Conservation (phyloP, 2,797 vertebrate species). For the Pipistrellus nathusii region DNA sequence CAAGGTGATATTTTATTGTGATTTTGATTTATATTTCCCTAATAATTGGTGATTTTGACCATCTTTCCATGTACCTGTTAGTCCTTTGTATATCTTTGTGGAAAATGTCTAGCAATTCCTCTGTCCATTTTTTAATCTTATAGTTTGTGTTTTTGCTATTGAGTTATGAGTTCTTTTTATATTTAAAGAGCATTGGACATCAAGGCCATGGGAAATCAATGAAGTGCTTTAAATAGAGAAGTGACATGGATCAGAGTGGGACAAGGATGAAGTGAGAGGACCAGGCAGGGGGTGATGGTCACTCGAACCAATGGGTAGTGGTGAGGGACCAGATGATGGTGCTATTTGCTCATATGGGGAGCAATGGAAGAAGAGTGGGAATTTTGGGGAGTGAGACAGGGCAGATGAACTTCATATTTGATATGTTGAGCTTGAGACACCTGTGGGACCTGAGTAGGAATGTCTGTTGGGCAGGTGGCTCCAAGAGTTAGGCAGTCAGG, state of each 20-base stretch:
- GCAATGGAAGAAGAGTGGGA: not conserved
- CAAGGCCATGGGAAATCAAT: not conserved
- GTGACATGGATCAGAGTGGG: not conserved
- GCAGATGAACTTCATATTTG: not conserved
- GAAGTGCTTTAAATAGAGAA: not conserved
- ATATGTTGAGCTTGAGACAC: not conserved
- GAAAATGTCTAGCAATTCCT: not conserved
- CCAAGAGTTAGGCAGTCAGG: not conserved
- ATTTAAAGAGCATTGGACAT: not conserved
- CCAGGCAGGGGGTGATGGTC: not conserved
- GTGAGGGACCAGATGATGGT: not conserved
- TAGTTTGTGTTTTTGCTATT: not conserved
- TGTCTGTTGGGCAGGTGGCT: not conserved
- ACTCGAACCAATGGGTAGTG: not conserved
- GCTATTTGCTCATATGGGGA: not conserved
- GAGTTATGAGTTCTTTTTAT: not conserved
- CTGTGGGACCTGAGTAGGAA: not conserved
- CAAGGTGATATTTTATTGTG: not conserved
- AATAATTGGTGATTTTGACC: not conserved
- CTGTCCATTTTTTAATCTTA: not conserved
- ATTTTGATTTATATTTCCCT: not conserved
- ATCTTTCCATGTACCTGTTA: not conserved
- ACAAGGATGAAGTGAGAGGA: not conserved
- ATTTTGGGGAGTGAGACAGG: not conserved
- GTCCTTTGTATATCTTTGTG: not conserved